Percentiles rank a stretch among this genome's conserved stretches.
Conservation (phyloP, 2,888 invertebrate species). For the Allophyes oxyacanthae region DNA sequence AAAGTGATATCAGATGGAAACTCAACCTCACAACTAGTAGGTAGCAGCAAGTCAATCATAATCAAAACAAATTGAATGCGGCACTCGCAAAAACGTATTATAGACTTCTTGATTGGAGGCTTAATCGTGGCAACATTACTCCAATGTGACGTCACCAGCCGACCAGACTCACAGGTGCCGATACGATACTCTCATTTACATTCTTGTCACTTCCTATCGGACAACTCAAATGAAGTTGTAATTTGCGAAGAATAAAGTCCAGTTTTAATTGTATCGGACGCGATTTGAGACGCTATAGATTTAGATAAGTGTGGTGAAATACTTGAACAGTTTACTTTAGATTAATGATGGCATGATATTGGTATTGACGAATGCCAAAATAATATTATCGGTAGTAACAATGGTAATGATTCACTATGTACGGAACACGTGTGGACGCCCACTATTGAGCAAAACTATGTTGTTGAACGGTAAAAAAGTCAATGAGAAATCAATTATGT, state of each 20-base stretch:
- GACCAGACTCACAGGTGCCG: constrained; percentile 85
- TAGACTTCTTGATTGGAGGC: constrained; percentile 61
- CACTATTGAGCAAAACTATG: constrained; percentile 68
- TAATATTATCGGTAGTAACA: constrained; percentile 47
- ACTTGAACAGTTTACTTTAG: constrained; percentile 48
- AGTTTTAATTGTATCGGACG: constrained; percentile 6
- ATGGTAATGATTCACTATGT: constrained; percentile 53
- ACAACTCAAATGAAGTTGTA: constrained; percentile 57
- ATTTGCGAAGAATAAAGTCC: constrained; percentile 26
- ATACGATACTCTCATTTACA: constrained; percentile 75
- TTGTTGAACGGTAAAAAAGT: constrained; percentile 77
- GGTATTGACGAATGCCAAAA: constrained; percentile 42
- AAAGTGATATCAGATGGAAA: constrained; percentile 50
- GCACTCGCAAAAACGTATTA: constrained; percentile 61
- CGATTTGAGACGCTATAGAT: constrained; percentile 36
- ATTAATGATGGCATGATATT: constrained; percentile 49
- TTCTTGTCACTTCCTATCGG: constrained; percentile 63
- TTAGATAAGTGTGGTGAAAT: constrained; percentile 33
- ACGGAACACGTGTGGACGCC: constrained; percentile 61
- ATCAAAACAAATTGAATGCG: constrained; percentile 66
- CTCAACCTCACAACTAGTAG: constrained; percentile 47
- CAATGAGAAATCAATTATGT: constrained; percentile 70
- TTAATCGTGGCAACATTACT: constrained; percentile 68
- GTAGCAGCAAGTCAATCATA: constrained; percentile 56
- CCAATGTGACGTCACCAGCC: constrained; percentile 74